Conservation (phyloP, 2,113 vertebrate species). For the Macquaria ambigua region DNA sequence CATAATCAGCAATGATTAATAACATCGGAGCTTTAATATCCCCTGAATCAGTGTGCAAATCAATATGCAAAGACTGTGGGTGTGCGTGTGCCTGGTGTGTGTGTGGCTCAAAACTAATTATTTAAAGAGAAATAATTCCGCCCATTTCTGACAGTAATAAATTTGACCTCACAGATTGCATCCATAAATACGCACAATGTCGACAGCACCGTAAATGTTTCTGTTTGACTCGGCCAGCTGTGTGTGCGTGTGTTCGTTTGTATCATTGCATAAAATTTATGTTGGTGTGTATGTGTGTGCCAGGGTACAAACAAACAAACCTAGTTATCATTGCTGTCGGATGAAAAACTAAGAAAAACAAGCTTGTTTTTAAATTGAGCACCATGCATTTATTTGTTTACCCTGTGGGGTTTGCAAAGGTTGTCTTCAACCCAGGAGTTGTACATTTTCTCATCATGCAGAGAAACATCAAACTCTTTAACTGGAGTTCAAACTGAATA, state of each 20-base stretch:
- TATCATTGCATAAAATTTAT: slow-evolving; percentile 13
- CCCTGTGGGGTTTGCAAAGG: slow-evolving; percentile 12
- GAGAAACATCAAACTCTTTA: slow-evolving; percentile 26
- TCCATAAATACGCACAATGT: slow-evolving; percentile 60
- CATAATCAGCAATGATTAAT: slow-evolving; percentile 71
- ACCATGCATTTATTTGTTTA: slow-evolving; percentile 8
- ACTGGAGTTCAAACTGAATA: slow-evolving; percentile 41
- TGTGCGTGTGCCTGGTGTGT: not conserved
- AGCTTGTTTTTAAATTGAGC: slow-evolving; percentile 26
- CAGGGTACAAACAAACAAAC: slow-evolving; percentile 45
- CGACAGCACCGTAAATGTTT: slow-evolving; percentile 47
- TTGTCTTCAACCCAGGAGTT: not conserved
- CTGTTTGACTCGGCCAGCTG: slow-evolving; percentile 36
- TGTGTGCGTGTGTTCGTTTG: slow-evolving; percentile 1
- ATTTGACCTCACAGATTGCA: slow-evolving; percentile 55
- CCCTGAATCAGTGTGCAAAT: slow-evolving; percentile 61
- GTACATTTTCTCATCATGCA: not conserved
- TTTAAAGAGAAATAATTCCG: slow-evolving; percentile 64
- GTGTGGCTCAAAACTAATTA: slow-evolving; percentile 59
- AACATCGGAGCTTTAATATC: slow-evolving; percentile 60
- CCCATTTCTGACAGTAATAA: slow-evolving; percentile 60
- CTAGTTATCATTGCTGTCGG: slow-evolving; percentile 44
- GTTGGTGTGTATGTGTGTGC: not conserved
- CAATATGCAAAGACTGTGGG: slow-evolving; percentile 51
- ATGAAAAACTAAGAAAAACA: slow-evolving; percentile 37